Percentiles rank a stretch among this genome's conserved stretches.
These are phyloP conservation scores for Lysandra bellargus DNA, from an alignment of 2,888 invertebrate genomes.

Conservation along the genomic window DNA sequence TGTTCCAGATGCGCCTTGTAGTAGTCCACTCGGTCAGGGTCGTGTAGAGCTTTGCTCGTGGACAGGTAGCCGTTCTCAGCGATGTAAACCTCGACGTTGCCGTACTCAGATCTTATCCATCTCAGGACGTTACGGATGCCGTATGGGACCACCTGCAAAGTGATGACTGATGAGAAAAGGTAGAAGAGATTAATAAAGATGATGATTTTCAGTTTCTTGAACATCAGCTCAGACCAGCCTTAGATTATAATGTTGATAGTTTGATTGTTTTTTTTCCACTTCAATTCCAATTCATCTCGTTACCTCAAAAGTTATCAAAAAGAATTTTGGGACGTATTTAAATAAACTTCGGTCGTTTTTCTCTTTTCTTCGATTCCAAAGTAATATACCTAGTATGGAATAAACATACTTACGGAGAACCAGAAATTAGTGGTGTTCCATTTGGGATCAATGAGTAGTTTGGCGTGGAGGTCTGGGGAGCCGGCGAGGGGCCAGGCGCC, in stretches of 20 bases:
- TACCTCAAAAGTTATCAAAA: too few species aligned
- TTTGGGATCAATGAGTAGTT: not conserved
- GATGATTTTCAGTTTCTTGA: too few species aligned
- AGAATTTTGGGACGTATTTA: too few species aligned
- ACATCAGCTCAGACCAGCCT: too few species aligned
- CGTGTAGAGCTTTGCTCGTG: constrained; percentile 47
- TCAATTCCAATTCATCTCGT: too few species aligned
- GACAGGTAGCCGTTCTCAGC: constrained; percentile 70
- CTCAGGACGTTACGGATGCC: constrained; percentile 63
- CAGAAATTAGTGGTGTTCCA: constrained; percentile 8
- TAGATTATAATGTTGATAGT: too few species aligned
- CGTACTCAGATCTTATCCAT: constrained; percentile 65
- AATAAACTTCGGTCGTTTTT: too few species aligned
- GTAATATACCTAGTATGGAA: too few species aligned
- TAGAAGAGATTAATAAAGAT: too few species aligned
- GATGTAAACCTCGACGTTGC: constrained; percentile 59
- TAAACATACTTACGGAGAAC: constrained; percentile 7
- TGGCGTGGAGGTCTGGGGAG: not conserved
- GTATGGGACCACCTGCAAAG: constrained; percentile 59
- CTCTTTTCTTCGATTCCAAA: too few species aligned
- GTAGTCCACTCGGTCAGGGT: constrained; percentile 48
- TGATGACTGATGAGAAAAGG: too few species aligned
- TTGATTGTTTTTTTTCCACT: too few species aligned
- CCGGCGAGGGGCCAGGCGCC: not conserved
- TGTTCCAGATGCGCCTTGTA: constrained; percentile 29